phyloP scores from a whole-genome alignment of 2,113 vertebrate genomes.

The Nothobranchius furzeri region DNA sequence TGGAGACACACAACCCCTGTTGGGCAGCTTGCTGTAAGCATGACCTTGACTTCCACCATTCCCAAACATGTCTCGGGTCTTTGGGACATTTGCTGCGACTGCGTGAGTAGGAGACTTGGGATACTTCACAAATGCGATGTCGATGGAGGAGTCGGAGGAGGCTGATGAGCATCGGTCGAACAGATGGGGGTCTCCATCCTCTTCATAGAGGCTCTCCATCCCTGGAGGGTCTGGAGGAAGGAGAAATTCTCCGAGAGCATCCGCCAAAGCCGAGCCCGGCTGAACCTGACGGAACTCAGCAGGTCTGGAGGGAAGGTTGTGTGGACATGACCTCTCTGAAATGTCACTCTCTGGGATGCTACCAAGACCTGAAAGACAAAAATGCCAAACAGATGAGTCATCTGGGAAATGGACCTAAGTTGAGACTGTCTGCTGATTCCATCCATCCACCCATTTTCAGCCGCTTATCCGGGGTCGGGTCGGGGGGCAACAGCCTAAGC shows the following conservation, averaged over 20 bases:
- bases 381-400: background rate
- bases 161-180: conserved; percentile 89
- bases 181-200: conserved; percentile 80
- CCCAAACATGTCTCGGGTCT: conserved; percentile 47
- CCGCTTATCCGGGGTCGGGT: too few relatives aligned
- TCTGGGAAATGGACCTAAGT: too few relatives aligned
- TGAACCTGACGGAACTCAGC: conserved; percentile 61
- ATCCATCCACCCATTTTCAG: too few relatives aligned
- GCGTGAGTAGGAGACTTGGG: conserved; percentile 78
- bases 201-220: conserved; percentile 71
- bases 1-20: conserved; percentile 82
- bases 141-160: conserved; percentile 92
- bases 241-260: conserved; percentile 79
- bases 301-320: conserved; percentile 45
- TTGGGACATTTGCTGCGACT: conserved; percentile 64
- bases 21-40: conserved; percentile 79
- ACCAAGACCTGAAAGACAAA: conserved; percentile 76
- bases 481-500: too few relatives aligned
- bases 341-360: conserved; percentile 88
- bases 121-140: conserved; percentile 90
- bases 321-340: conserved; percentile 43
- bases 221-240: conserved; percentile 71
- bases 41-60: conserved; percentile 65
- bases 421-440: background rate
- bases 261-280: conserved; percentile 75